Conservation (phyloP, 2,113 vertebrate species). For the Peromyscus californicus region DNA sequence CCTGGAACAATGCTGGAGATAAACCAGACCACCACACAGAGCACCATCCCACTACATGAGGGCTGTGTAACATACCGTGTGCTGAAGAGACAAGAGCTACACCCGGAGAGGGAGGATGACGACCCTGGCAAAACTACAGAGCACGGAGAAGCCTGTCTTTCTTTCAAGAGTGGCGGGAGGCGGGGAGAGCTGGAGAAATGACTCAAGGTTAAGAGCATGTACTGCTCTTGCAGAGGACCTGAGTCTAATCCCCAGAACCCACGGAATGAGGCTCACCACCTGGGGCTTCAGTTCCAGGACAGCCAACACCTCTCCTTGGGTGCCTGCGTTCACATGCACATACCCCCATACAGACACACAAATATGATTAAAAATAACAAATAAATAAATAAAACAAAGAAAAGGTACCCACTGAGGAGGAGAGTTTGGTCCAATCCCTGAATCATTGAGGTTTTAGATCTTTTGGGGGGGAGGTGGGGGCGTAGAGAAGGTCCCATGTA, state of each 20-base stretch:
- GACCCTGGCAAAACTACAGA: background rate
- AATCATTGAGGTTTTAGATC: background rate
- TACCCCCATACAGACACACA: background rate
- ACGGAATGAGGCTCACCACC: background rate
- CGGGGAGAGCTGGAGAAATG: background rate
- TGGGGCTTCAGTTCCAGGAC: background rate
- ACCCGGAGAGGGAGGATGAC: background rate
- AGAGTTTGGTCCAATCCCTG: background rate
- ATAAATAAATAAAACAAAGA: background rate
- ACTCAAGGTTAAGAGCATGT: background rate
- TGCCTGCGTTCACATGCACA: too few species aligned
- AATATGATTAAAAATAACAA: background rate
- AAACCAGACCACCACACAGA: background rate
- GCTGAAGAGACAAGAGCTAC: background rate
- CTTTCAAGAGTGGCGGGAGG: background rate
- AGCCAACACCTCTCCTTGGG: background rate
- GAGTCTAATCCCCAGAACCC: background rate
- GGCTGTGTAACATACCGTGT: background rate
- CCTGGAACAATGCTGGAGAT: background rate
- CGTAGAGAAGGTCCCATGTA: background rate
- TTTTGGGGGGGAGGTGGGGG: too few species aligned
- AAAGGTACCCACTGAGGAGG: background rate
- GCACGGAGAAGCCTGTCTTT: background rate
- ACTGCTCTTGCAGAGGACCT: background rate
- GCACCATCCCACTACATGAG: background rate